phyloP scores from a whole-genome alignment of 2,797 vertebrate species.

The Manis crassicaudata region DNA sequence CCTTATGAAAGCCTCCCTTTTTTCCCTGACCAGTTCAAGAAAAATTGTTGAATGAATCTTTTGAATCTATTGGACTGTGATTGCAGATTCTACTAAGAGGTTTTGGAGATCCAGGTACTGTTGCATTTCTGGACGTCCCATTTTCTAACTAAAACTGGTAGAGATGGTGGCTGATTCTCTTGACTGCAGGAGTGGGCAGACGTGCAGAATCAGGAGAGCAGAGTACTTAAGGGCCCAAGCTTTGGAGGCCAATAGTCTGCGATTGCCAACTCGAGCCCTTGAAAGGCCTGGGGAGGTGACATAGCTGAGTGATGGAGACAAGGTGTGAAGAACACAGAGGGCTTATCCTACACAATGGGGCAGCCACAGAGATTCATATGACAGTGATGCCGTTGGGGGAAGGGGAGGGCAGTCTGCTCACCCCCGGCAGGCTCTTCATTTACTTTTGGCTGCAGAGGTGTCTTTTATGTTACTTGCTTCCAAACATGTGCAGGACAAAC shows the following conservation, averaged over 20 bases:
- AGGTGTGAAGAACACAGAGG: neutral
- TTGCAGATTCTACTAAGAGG: neutral
- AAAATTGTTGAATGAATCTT: neutral
- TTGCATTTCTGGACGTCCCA: neutral
- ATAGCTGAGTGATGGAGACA: neutral
- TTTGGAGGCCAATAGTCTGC: neutral
- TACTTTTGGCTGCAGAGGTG: neutral
- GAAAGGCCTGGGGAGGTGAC: neutral
- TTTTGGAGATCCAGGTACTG: neutral
- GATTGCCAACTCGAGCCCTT: neutral
- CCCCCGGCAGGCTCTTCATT: neutral
- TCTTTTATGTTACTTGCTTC: neutral
- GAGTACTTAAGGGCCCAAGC: neutral
- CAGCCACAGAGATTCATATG: rapidly evolving
- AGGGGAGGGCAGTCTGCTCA: neutral
- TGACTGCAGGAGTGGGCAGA: neutral
- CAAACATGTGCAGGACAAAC: neutral
- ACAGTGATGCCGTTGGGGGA: rapidly evolving
- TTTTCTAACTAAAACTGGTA: neutral
- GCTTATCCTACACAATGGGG: rapidly evolving
- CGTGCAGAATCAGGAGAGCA: neutral
- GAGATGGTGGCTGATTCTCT: neutral
- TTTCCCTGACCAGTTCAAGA: neutral
- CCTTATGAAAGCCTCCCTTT: neutral
- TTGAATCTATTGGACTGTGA: neutral